phyloP scores from a whole-genome alignment of 2,888 invertebrate genomes.

The Athalia cordata region DNA sequence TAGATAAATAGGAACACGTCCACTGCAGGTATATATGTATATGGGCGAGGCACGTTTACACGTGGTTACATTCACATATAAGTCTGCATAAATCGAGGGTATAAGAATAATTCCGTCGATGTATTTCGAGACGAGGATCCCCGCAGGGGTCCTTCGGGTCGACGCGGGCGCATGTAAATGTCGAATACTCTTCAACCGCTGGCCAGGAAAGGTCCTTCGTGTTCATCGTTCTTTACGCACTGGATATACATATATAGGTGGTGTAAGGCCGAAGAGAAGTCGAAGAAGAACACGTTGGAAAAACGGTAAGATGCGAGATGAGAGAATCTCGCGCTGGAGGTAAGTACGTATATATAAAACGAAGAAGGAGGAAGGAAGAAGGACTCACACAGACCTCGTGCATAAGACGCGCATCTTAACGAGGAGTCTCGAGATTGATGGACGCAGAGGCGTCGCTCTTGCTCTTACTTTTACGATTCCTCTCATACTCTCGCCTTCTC shows the following conservation, averaged over 20 bases:
- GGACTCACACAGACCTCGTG: slow-evolving; percentile 52
- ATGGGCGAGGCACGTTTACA: too few species aligned
- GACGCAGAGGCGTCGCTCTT: slow-evolving; percentile 62
- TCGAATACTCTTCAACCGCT: slow-evolving; percentile 51
- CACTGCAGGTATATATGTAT: too few species aligned
- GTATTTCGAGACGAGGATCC: slow-evolving; percentile 54
- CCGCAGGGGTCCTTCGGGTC: slow-evolving; percentile 60
- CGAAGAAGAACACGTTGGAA: slow-evolving; percentile 48
- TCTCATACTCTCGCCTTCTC: slow-evolving; percentile 7
- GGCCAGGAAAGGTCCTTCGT: slow-evolving; percentile 41
- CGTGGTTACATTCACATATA: neutral
- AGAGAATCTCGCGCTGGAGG: too few species aligned
- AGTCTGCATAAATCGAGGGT: neutral
- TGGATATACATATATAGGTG: too few species aligned
- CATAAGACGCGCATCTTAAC: slow-evolving; percentile 69
- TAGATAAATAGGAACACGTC: too few species aligned
- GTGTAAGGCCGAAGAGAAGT: slow-evolving; percentile 21
- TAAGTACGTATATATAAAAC: slow-evolving; percentile 36
- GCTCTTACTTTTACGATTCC: slow-evolving; percentile 15
- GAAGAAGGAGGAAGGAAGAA: neutral
- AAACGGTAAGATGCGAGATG: slow-evolving; percentile 50
- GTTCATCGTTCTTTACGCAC: slow-evolving; percentile 40
- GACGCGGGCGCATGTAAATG: slow-evolving; percentile 63
- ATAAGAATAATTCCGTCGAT: slow-evolving; percentile 32
- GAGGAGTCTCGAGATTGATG: slow-evolving; percentile 71